Conservation (phyloP, 2,888 invertebrate species). For the Blastobasis lacticolella region DNA sequence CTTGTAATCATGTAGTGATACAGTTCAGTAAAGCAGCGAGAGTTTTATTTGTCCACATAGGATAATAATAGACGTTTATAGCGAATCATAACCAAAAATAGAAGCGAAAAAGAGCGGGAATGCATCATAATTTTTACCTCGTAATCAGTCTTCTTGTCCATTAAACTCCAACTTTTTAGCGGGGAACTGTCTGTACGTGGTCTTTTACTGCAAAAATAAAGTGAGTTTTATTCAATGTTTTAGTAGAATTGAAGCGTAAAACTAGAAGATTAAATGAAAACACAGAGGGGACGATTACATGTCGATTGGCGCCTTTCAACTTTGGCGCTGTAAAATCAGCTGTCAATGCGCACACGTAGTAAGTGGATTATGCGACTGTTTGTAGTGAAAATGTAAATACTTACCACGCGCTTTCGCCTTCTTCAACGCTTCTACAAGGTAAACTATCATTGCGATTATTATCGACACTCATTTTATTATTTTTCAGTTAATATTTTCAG, state of each 20-base stretch:
- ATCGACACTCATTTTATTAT: conserved; percentile 37
- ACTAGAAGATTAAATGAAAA: conserved; percentile 5
- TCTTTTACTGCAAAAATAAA: conserved; percentile 48
- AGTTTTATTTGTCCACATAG: background rate
- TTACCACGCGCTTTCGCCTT: conserved; percentile 48
- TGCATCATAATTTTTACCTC: conserved; percentile 36
- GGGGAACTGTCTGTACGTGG: conserved; percentile 40
- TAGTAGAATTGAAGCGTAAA: conserved; percentile 6
- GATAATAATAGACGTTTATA: background rate
- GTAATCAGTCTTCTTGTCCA: conserved; percentile 57
- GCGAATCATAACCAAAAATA: conserved; percentile 33
- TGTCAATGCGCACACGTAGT: conserved; percentile 44
- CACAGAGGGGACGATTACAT: conserved; percentile 13
- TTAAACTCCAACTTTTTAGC: conserved; percentile 63
- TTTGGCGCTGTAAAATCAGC: conserved; percentile 67
- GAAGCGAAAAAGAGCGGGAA: conserved; percentile 46
- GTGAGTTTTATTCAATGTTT: conserved; percentile 6
- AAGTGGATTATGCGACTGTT: conserved; percentile 4
- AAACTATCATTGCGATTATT: conserved; percentile 34
- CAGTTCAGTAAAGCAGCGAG: background rate
- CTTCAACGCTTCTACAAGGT: conserved; percentile 29
- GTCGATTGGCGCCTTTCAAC: conserved; percentile 57
- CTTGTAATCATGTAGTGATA: background rate
- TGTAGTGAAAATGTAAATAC: conserved; percentile 4
- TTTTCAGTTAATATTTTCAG: conserved; percentile 13